Base-by-base conservation (phyloP, 2,888 invertebrate genomes). In the Glyphotaelius pellucidus region DNA sequence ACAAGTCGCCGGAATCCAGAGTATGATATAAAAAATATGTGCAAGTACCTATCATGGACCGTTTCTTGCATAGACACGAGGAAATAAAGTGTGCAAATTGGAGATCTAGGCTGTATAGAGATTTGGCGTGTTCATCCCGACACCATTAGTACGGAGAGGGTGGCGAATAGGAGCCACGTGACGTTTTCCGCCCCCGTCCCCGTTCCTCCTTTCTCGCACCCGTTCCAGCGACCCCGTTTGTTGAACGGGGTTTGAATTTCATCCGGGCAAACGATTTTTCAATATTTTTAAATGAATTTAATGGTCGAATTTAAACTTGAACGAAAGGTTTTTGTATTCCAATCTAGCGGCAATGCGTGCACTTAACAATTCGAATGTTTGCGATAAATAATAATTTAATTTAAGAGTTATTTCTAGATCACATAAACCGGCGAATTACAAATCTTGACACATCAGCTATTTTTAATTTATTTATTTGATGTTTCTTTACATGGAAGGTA, bases 31-130 rank as follows among this genome's bases (percentile, higher is more conserved):
- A 90, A 89, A 81, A 42, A 14, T 47, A 25, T 30, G 31, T 11
- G 12, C 19, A 30, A 90, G 90, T 47, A 47, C 47, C 47, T 15
- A 81, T 90, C 30, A 81, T 47, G 30, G 81, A 81, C 38, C 42
- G 30, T n/a, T 89, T 79, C 89, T 25, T 80, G 89, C 30, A 67
- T n/a, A 42, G 31, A 89, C 80, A 42, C 90, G 81, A 81, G 80
- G 90, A 90, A 90, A 90, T 90, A 90, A 90, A 90, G 81, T 90
- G 81, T 90, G 80, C 90, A 90, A 90, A 90, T 90, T 90, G 42
- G 47, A 90, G 90, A 30, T 90, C 81, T 38, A 19, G 35, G 80
- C 80, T 38, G 32, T 81, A 80, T 32, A 52, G 88, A 81, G 90
- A 90, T 90, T 90, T 90, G 42, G 90, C 90, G 35, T 81, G 47